Evolutionary conservation across 1,140 invertebrate genomes (phyloP), one percentile per base, ranked within the genome.

Genomic region (Polyergus mexicanus): DNA sequence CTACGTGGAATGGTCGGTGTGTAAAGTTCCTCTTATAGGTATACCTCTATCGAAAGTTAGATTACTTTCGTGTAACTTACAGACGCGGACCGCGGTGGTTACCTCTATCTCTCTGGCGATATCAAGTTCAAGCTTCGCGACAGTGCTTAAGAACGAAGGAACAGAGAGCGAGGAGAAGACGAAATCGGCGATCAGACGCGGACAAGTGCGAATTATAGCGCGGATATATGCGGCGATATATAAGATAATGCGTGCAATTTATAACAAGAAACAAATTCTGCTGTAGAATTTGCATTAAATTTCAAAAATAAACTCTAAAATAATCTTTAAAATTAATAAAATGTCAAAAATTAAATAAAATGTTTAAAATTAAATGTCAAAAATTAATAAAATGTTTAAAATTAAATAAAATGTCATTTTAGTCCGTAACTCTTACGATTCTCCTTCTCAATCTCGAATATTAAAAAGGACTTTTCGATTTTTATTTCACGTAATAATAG

Each of bases 11-110:
- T 88, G 87, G 71, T 32, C 86, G 72, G 81, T 84, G 71, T 65
- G 87, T 62, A 35, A 88, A 81, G 68, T 88, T 76, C 47, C 11
- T n/a, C 51, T 60, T 74, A 51, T 47, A 69, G 63, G 58, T 78
- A 41, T 86, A 78, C 25, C 84, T 44, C 41, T 62, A 84, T 89
- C 84, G 86, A 87, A 90, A 91, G 76, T 91, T 90, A 83, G 83
- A 90, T 91, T 90, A 88, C 86, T 88, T 88, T 81, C 77, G 86
- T 62, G 58, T 32, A 60, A 77, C 72, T 77, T 84, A 41, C 60
- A 54, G 65, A 32, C 83, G 54, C 69, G 41, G 65, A 62, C 63
- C 11, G 16, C 60, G 56, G 47, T 4, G 47, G 28, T 66, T 75
- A 72, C n/a, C 19, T 84, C 56, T 56, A 41, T 54, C 22, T 69